Base-by-base conservation (phyloP, 2,888 invertebrate species). In the Plemyria rubiginata region DNA sequence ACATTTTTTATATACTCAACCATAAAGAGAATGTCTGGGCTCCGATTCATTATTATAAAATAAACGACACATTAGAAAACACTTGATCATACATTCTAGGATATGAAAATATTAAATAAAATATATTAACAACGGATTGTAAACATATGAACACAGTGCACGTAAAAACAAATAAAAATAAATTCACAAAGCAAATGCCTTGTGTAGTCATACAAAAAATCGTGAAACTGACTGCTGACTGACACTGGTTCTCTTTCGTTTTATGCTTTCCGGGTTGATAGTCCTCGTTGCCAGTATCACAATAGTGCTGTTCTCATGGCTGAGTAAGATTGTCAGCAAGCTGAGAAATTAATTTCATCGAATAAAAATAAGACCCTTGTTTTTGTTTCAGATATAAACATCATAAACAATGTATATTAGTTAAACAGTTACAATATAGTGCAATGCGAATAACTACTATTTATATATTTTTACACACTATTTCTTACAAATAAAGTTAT, bases 1-100 rank as follows among this genome's bases (percentile, higher is more conserved):
- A 96, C 95, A 90, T 96, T 94, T 94, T 92, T 82, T 76, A 94
- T 86, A 76, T 92, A 92, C 80, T 94, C 93, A 57, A 89, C 78
- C 68, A 82, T 82, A 80, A 85, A 90, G 69, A 91, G 70, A 72
- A 92, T 81, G 78, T 92, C 89, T 57, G 87, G 74, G 75, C 72
- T 80, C 65, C 84, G 85, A 71, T 78, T 83, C 92, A 90, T 91
- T 54, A 78, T 81, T 76, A 56, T 22, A 63, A 68, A 68, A 73
- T 67, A 70, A 74, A 70, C 65, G 71, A 74, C 65, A 64, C 63
- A 70, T 65, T 58, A 62, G 65, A 71, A 75, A 76, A 79, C 80
- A 81, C 66, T 75, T 70, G 72, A 78, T 74, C 40, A 72, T 61
- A 66, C 62, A 70, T 61, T 53, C 62, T 69, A 71, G 73, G 74